Percentiles rank a stretch among this genome's conserved stretches.
Evolutionary conservation across 1,140 invertebrate genomes (phyloP).

Genomic region (Pseudomyrmex cubaensis): DNA sequence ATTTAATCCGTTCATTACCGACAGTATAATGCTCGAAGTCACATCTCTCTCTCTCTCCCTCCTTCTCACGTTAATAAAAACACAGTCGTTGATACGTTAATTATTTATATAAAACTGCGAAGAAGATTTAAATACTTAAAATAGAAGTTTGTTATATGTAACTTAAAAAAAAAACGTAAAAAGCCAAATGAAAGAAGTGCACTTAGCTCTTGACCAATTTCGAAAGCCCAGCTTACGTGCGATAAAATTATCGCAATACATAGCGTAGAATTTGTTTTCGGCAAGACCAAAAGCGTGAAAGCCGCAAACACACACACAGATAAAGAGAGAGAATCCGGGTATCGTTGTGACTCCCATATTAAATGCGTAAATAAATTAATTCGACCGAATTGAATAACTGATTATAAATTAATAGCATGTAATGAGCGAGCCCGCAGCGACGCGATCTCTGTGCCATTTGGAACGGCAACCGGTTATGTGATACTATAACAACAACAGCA

Average conservation of each 20-base stretch:
- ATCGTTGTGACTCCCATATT: conserved; percentile 55
- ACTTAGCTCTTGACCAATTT: conserved; percentile 10
- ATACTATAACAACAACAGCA: conserved; percentile 53
- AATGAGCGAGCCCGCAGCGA: conserved; percentile 48
- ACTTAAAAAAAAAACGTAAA: background rate
- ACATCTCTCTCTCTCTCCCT: no score
- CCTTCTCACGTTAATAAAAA: background rate
- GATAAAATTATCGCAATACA: conserved; percentile 31
- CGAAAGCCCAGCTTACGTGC: background rate
- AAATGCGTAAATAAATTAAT: conserved; percentile 62
- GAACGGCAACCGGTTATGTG: conserved; percentile 48
- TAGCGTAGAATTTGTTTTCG: conserved; percentile 34
- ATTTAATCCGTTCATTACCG: conserved; percentile 55
- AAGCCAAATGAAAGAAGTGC: no score
- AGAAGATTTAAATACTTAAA: background rate
- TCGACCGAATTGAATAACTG: conserved; percentile 61
- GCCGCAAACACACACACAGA: conserved; percentile 37
- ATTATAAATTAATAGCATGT: conserved; percentile 62
- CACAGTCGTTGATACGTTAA: conserved; percentile 6
- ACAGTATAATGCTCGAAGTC: conserved; percentile 22
- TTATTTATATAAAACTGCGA: background rate
- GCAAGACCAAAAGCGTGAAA: conserved; percentile 50
- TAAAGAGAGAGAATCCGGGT: conserved; percentile 31
- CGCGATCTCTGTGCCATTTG: conserved; percentile 54
- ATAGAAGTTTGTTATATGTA: background rate